Evolutionary conservation across 64 coral and sea anemone species (phyloP).

Genomic region (Dendrophyllia cribrosa): DNA sequence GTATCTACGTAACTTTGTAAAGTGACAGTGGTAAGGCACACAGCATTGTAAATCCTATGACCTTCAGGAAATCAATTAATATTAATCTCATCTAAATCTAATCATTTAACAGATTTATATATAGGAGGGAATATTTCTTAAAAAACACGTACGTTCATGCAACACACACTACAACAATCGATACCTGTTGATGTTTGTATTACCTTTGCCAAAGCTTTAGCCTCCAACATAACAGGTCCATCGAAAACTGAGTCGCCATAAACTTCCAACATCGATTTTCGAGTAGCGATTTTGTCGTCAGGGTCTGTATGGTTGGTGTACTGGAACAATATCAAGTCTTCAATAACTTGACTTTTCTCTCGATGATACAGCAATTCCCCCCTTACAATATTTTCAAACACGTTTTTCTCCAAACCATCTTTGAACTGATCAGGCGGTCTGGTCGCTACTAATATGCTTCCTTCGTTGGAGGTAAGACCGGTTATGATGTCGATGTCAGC

Average conservation of each 20-base stretch:
- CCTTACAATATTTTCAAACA: constrained; percentile 2
- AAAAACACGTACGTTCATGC: no score
- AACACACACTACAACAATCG: no score
- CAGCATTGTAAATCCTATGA: no score
- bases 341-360: background rate
- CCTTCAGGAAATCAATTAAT: no score
- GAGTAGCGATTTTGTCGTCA: background rate
- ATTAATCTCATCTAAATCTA: no score
- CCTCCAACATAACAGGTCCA: background rate
- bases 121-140: no score
- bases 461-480: constrained; percentile 38
- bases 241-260: background rate
- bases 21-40: no score
- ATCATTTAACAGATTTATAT: no score
- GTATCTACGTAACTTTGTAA: no score
- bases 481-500: background rate
- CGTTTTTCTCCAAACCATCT: background rate
- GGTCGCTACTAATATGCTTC: background rate
- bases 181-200: background rate
- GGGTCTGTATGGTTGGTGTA: constrained; percentile 26
- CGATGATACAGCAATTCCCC: background rate
- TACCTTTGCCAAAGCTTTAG: constrained; percentile 3
- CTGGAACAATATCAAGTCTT: background rate
- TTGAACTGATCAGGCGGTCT: background rate
- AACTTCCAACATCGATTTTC: background rate